A percentile compares a stretch with the other conserved stretches of the same genome.
Evolutionary conservation across 2,888 invertebrate genomes (phyloP).

Genomic region (Drosophila dives): DNA sequence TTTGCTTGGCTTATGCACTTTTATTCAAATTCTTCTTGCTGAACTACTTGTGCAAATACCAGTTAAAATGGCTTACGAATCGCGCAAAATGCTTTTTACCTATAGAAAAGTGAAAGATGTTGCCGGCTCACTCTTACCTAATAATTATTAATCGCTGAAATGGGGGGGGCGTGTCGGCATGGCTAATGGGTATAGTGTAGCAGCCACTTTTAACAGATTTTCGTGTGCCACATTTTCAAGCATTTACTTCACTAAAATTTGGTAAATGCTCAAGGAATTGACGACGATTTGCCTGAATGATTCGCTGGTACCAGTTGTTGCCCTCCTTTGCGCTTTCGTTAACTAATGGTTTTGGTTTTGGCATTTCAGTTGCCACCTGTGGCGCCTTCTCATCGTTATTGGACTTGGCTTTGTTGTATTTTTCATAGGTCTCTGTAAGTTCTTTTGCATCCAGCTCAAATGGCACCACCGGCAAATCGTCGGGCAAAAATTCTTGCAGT

Average conservation of each 20-base stretch:
- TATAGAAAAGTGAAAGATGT: constrained; percentile 68
- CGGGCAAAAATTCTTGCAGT: constrained; percentile 76
- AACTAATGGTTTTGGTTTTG: constrained; percentile 59
- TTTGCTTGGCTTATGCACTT: constrained; percentile 20
- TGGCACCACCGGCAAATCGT: constrained; percentile 77
- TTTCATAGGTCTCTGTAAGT: constrained; percentile 1
- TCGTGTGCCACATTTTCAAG: constrained; percentile 14
- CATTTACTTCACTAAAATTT: constrained; percentile 58
- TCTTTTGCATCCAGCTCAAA: constrained; percentile 70
- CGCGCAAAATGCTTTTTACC: constrained; percentile 18
- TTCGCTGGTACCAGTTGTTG: constrained; percentile 71
- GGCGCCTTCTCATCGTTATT: constrained; percentile 69
- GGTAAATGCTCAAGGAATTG: constrained; percentile 75
- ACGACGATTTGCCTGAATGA: constrained; percentile 76
- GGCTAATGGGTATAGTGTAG: constrained; percentile 28
- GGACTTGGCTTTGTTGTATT: constrained; percentile 58
- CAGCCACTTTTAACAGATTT: constrained; percentile 11
- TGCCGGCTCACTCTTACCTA: constrained; percentile 62
- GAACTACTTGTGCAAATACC: constrained; percentile 45
- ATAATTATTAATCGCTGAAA: constrained; percentile 40
- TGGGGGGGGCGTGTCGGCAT: constrained; percentile 50
- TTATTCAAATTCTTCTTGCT: constrained; percentile 48
- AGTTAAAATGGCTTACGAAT: constrained; percentile 31
- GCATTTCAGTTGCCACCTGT: constrained; percentile 33
- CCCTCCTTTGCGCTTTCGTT: constrained; percentile 24